These are phyloP conservation scores for Oryzias melastigma DNA, from an alignment of 2,113 vertebrate genomes.

Conservation along the genomic window DNA sequence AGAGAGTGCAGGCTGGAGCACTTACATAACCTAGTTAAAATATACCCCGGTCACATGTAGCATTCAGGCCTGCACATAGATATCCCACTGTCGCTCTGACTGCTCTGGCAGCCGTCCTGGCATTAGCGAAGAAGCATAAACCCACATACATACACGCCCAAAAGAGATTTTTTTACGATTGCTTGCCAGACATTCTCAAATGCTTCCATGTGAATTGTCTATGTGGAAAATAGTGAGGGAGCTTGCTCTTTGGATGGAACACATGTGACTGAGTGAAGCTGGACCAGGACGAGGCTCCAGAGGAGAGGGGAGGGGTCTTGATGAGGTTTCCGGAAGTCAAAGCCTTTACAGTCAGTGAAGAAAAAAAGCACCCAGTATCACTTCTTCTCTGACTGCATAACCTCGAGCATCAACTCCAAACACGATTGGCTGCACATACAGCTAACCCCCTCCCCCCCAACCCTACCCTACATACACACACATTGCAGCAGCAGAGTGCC, in stretches of 20 bases:
- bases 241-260: slow-evolving; percentile 55
- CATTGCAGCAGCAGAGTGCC: slow-evolving; percentile 38
- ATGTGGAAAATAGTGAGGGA: slow-evolving; percentile 60
- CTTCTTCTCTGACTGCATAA: slow-evolving; percentile 60
- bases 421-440: slow-evolving; percentile 50
- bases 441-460: slow-evolving; percentile 6
- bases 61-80: slow-evolving; percentile 75
- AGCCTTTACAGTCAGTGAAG: slow-evolving; percentile 65
- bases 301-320: slow-evolving; percentile 42
- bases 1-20: slow-evolving; percentile 67
- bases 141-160: slow-evolving; percentile 41
- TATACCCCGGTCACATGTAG: slow-evolving; percentile 81
- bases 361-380: slow-evolving; percentile 45
- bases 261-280: slow-evolving; percentile 73
- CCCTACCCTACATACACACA: neutral
- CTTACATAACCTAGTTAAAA: slow-evolving; percentile 83
- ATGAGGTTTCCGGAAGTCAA: slow-evolving; percentile 42
- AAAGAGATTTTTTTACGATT: slow-evolving; percentile 66
- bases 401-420: slow-evolving; percentile 39
- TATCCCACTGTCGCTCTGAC: slow-evolving; percentile 72
- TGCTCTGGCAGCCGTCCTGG: slow-evolving; percentile 73
- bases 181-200: slow-evolving; percentile 64
- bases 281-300: slow-evolving; percentile 44
- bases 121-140: slow-evolving; percentile 46
- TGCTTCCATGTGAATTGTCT: slow-evolving; percentile 68